A percentile compares a stretch with the other conserved stretches of the same genome.
phyloP scores from a whole-genome alignment of 2,113 vertebrate genomes.

The Dasyprocta punctata region DNA sequence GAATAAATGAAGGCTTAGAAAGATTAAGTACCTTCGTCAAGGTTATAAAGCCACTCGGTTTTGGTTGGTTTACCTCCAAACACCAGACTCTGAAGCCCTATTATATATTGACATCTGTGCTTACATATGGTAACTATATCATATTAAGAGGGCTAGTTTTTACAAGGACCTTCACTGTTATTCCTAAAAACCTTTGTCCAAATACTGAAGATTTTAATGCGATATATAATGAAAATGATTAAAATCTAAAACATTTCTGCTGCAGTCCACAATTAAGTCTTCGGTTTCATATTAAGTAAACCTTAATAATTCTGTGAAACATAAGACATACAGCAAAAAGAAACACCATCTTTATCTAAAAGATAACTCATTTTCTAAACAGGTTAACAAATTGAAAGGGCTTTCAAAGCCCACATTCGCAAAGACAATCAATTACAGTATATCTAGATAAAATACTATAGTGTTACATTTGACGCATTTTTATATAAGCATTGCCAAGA shows the following conservation, averaged over 20 bases:
- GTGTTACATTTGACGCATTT: constrained; percentile 34
- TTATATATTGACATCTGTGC: background rate
- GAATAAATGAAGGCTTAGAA: background rate
- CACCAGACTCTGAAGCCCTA: background rate
- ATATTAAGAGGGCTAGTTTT: background rate
- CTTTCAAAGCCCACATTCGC: background rate
- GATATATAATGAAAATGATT: background rate
- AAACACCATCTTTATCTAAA: background rate
- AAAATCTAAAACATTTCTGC: constrained; percentile 23
- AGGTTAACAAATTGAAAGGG: background rate
- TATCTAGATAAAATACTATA: background rate
- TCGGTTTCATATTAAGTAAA: constrained; percentile 28
- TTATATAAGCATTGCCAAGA: constrained; percentile 33
- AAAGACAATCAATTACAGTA: background rate
- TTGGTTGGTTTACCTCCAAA: background rate
- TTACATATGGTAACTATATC: background rate
- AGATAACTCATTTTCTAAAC: background rate
- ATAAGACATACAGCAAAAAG: background rate
- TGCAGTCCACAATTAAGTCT: background rate
- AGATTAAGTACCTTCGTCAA: constrained; percentile 1
- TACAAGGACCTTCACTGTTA: background rate
- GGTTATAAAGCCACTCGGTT: background rate
- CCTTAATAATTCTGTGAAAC: background rate
- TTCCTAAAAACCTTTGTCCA: background rate
- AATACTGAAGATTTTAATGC: background rate